Percentiles rank a stretch among this genome's conserved stretches.
These are phyloP conservation scores for Coryphaenoides rupestris DNA, from an alignment of 2,113 vertebrate species.

Conservation along the genomic window DNA sequence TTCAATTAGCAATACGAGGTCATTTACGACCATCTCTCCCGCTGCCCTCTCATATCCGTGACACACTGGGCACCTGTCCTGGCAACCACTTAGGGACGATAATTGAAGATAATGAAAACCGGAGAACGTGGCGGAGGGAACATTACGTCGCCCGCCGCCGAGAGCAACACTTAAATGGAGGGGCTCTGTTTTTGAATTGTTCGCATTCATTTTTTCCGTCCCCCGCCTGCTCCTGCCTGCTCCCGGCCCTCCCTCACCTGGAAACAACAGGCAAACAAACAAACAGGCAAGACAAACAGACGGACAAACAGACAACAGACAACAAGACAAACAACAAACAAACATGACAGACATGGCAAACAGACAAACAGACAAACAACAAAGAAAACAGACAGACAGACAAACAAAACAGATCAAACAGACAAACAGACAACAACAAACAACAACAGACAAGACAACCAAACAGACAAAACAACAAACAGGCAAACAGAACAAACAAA, in stretches of 20 bases:
- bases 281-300: too few species aligned
- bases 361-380: too few species aligned
- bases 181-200: conserved; percentile 56
- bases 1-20: conserved; percentile 71
- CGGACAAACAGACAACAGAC: too few species aligned
- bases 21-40: conserved; percentile 72
- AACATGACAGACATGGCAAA: too few species aligned
- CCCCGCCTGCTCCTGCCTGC: conserved; percentile 21
- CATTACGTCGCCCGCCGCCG: conserved; percentile 40
- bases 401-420: too few species aligned
- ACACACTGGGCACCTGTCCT: conserved; percentile 69
- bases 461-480: too few species aligned
- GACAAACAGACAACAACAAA: too few species aligned
- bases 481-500: too few species aligned
- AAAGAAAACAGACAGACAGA: background rate
- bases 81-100: conserved; percentile 68
- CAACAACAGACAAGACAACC: too few species aligned
- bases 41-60: conserved; percentile 68
- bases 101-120: conserved; percentile 71
- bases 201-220: conserved; percentile 55
- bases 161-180: conserved; percentile 62
- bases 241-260: too few species aligned
- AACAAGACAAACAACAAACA: too few species aligned
- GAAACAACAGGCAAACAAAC: background rate
- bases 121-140: conserved; percentile 54